Percentiles rank a stretch among this genome's conserved stretches.
phyloP scores from a whole-genome alignment of 2,797 vertebrate species.

The Esox masquinongy region DNA sequence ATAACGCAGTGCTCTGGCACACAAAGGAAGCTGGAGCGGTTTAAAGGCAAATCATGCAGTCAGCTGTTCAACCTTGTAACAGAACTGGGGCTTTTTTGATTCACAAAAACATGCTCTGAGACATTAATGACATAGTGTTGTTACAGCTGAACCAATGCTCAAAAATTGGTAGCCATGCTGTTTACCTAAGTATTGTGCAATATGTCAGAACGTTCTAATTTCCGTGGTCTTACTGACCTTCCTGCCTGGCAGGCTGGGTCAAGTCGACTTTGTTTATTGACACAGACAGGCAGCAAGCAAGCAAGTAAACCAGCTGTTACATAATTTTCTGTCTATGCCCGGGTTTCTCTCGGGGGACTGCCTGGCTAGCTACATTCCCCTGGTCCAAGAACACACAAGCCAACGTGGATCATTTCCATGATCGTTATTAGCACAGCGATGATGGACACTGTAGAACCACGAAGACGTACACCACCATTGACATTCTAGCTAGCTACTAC shows the following conservation, averaged over 20 bases:
- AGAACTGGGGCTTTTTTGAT: conserved; percentile 32
- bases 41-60: conserved; percentile 27
- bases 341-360: conserved; percentile 41
- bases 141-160: neutral
- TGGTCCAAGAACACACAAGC: conserved; percentile 4
- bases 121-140: neutral
- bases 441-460: neutral
- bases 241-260: neutral
- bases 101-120: conserved; percentile 3
- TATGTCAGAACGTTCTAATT: conserved; percentile 33
- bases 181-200: neutral
- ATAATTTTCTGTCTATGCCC: conserved; percentile 56
- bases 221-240: conserved; percentile 11
- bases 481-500: neutral
- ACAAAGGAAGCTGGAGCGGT: conserved; percentile 28
- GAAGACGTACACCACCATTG: neutral
- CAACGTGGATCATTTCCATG: conserved; percentile 14
- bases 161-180: neutral
- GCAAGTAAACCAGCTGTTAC: conserved; percentile 71
- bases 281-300: conserved; percentile 56
- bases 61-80: conserved; percentile 30
- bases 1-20: neutral
- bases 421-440: neutral
- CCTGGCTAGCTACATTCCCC: conserved; percentile 36
- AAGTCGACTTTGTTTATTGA: conserved; percentile 60